These are phyloP conservation scores for Pantelozetes paolii DNA, from an alignment of 2,888 invertebrate genomes.

Conservation along the genomic window DNA sequence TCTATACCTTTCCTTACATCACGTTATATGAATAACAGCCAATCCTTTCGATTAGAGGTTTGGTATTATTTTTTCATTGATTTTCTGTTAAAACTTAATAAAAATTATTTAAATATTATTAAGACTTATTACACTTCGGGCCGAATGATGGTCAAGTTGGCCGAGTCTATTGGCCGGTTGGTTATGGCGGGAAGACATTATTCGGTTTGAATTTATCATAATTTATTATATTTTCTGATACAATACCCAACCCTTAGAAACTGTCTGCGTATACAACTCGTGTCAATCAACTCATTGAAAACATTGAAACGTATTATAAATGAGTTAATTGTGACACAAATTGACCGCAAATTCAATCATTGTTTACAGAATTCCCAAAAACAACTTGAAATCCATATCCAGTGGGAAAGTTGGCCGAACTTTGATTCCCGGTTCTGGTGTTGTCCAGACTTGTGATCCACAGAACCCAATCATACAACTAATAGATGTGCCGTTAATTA, in stretches of 20 bases:
- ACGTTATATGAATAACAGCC: constrained; percentile 64
- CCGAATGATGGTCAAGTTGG: constrained; percentile 89
- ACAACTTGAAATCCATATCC: background rate
- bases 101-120: constrained; percentile 43
- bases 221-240: constrained; percentile 74
- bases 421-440: constrained; percentile 33
- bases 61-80: constrained; percentile 61
- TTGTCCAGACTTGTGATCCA: constrained; percentile 39
- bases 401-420: background rate
- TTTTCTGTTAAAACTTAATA: background rate
- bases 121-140: constrained; percentile 94
- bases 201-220: too few species aligned
- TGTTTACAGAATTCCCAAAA: background rate
- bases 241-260: constrained; percentile 36
- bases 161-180: constrained; percentile 91
- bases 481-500: constrained; percentile 87
- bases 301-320: constrained; percentile 61
- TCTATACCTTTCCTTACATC: constrained; percentile 84
- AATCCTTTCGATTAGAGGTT: constrained; percentile 64
- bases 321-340: background rate
- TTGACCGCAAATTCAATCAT: too few species aligned
- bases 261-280: constrained; percentile 43
- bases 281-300: constrained; percentile 79
- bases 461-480: constrained; percentile 58
- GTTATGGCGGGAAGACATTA: constrained; percentile 71